A percentile compares a stretch with the other conserved stretches of the same genome.
Evolutionary conservation across 2,113 vertebrate species (phyloP).

Genomic region (Cettia cetti): DNA sequence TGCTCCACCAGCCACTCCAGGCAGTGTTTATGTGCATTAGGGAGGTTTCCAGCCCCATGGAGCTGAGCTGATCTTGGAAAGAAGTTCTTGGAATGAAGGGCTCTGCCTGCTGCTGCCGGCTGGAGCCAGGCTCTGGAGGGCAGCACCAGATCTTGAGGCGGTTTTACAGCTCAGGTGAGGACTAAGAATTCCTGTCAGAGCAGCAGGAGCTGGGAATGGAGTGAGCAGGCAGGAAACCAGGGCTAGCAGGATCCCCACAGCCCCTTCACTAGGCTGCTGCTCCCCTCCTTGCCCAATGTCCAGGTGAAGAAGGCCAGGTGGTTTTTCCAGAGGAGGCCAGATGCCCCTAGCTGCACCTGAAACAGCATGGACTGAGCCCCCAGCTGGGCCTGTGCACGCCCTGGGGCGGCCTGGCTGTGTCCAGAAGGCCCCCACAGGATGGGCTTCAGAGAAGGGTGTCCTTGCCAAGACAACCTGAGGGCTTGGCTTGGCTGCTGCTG

Average conservation of each 20-base stretch:
- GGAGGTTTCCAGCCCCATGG: not conserved
- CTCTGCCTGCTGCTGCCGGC: not conserved
- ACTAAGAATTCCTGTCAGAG: not conserved
- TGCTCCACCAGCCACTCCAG: not conserved
- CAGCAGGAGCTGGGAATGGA: not conserved
- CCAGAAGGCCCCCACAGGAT: rapidly evolving
- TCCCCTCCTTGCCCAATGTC: not conserved
- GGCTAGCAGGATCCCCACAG: not conserved
- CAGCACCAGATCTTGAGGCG: not conserved
- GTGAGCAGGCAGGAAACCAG: not conserved
- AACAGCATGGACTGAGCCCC: not conserved
- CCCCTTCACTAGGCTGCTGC: not conserved
- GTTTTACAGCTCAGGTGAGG: not conserved
- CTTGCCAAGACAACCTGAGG: not conserved
- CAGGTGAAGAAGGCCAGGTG: not conserved
- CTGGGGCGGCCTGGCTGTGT: rapidly evolving
- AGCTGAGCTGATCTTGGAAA: not conserved
- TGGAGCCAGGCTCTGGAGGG: not conserved
- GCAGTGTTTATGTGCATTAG: not conserved
- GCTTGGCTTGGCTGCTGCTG: not conserved
- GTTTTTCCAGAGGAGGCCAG: not conserved
- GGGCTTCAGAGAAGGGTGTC: not conserved
- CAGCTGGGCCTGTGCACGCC: not conserved
- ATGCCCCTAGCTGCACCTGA: not conserved
- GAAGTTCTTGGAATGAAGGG: not conserved